Base-by-base conservation (phyloP, 2,113 vertebrate genomes). In the Xerus inauris region DNA sequence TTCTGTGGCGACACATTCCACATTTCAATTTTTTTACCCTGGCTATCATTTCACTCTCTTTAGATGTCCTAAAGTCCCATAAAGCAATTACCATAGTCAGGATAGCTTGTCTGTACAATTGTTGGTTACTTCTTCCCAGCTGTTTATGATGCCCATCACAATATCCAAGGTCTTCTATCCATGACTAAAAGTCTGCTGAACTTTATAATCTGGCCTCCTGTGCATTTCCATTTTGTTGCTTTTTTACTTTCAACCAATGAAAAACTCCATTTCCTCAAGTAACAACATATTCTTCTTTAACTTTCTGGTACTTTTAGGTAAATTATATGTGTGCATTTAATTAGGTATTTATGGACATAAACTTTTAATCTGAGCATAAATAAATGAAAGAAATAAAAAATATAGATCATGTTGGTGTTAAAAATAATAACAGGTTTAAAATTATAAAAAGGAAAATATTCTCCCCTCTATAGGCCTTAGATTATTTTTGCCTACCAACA, bases 301-400 rank as follows among this genome's bases (percentile, higher is more conserved):
- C 28, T 45, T 5, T 91, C 38, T 65, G n/a, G 17, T 38, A 54
- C 38, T 86, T 81, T 8, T 73, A 72, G 54, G 22, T 22, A 38
- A 80, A 87, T 87, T 45, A 81, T 12, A 19, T 9, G 30, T n/a
- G 51, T 87, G 22, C n/a, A 81, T 80, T 95, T 72, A 26, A 65
- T n/a, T 22, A 85, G 49, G 14, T 51, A 62, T 57, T 62, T n/a
- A 57, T 59, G 51, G 75, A 22, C 65, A 24, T 87, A 65, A 95
- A 87, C 24, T 91, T 81, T 87, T 65, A 45, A 95, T n/a, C 5
- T 81, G 71, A 80, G 64, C 17, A 57, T 57, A 65, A 91, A 81
- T 87, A 81, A 91, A 65, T 72, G n/a, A 12, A n/a, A 80, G 38
- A 80, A 54, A 80, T 45, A 73, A 45, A 76, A 45, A 84, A 14